Evolutionary conservation across 2,113 vertebrate species (phyloP), one percentile per base, ranked within the genome.

Genomic region (Meles meles): DNA sequence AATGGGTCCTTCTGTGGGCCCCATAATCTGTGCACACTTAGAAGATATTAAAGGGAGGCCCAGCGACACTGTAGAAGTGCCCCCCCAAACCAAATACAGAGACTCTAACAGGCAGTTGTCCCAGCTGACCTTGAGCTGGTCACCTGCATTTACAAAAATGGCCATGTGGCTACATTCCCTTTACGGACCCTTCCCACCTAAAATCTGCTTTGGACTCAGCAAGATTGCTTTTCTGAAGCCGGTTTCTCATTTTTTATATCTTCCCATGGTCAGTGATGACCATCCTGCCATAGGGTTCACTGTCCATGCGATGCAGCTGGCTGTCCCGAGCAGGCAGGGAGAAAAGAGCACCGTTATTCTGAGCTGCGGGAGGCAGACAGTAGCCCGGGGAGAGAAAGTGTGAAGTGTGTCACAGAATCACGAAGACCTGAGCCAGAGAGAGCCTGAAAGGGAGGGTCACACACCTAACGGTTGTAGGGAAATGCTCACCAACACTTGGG

Each of bases 1-100:
- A 4, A 63, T 0, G 17, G 12, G 9, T 52, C n/a, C 61, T 25
- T 0, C 6, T 29, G 18, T 21, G 27, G 0, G 21, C 37, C 8
- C 72, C 31, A 47, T 34, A 3, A 25, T 6, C 49, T 7, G 1
- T 0, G 31, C 63, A 21, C 42, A 2, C 21, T 21, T 11, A 37
- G 79, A 29, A 1, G 9, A 15, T 4, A 11, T 10, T 37, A 21
- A 57, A 47, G 39, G 21, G 8, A 77, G 55, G 7, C 23, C n/a
- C 21, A 0, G 6, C 0, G 55, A 63, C 57, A 29, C n/a, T 0
- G 9, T 10, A 5, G 2, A 29, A 39, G 13, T 20, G 25, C 61
- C 29, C 1, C 2, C 29, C 34, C 12, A 29, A 55, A 5, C 23
- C 20, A 21, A 20, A 18, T 0, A 10, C 8, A 13, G 47, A 72